Conservation (phyloP, 2,797 vertebrate species). For the Anguilla pacifica region DNA sequence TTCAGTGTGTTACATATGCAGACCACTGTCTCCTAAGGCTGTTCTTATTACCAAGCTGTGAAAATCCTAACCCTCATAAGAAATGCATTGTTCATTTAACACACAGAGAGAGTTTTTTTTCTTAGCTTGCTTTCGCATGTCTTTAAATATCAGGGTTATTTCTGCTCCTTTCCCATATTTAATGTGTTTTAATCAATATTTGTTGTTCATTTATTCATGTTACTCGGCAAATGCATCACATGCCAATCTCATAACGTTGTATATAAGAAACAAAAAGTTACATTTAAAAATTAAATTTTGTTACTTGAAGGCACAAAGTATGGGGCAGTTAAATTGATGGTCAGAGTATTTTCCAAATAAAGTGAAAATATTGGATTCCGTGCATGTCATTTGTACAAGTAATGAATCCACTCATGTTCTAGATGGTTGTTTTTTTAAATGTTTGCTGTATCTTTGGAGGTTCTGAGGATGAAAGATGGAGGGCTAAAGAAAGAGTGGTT, state of each 20-base stretch:
- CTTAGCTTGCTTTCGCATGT: background rate
- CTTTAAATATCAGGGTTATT: background rate
- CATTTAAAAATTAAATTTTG: background rate
- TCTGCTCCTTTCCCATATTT: background rate
- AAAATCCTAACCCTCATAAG: conserved; percentile 28
- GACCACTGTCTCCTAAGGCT: background rate
- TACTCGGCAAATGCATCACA: background rate
- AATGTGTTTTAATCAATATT: background rate
- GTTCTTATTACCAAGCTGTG: conserved; percentile 18
- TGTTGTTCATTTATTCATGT: background rate
- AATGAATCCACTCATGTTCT: background rate
- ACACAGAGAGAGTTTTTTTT: background rate
- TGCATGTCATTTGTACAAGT: background rate
- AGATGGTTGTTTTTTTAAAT: background rate
- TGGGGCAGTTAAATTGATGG: background rate
- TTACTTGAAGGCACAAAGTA: background rate
- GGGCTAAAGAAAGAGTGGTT: background rate
- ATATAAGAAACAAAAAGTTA: background rate
- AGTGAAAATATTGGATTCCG: background rate
- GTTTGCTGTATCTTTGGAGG: background rate
- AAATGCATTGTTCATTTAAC: conserved; percentile 33
- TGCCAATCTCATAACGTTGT: background rate
- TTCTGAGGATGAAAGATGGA: background rate
- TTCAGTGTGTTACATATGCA: conserved; percentile 23
- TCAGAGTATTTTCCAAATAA: background rate